phyloP scores from a whole-genome alignment of 1,140 invertebrate genomes.

The Euglossa dilemma region DNA sequence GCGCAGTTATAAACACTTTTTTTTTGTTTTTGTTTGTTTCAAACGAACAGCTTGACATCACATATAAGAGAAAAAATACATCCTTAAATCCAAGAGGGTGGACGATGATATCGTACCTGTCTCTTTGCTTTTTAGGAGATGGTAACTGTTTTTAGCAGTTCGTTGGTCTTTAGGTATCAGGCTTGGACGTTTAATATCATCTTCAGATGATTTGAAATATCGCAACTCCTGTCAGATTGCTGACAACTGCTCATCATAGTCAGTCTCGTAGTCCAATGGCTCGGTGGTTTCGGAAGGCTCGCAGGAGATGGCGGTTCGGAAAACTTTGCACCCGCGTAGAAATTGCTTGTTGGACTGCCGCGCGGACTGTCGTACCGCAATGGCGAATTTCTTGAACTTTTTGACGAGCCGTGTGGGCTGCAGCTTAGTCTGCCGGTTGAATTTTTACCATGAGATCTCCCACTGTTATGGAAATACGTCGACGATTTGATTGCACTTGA shows the following conservation, averaged over 20 bases:
- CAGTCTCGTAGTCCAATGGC: conserved; percentile 80
- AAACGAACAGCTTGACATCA: conserved; percentile 48
- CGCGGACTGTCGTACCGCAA: conserved; percentile 71
- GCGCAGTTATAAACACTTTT: conserved; percentile 49
- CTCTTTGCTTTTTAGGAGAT: conserved; percentile 30
- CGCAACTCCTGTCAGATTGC: conserved; percentile 67
- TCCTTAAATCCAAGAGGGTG: conserved; percentile 25
- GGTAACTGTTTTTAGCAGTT: conserved; percentile 40
- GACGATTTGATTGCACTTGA: conserved; percentile 65
- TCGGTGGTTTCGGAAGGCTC: conserved; percentile 84
- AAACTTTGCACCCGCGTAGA: conserved; percentile 86
- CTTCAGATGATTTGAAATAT: conserved; percentile 83
- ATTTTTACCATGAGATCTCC: conserved; percentile 43
- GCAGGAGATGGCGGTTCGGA: conserved; percentile 85
- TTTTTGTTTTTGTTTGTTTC: conserved; percentile 3
- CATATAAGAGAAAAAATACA: conserved; percentile 35
- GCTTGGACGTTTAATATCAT: conserved; percentile 84
- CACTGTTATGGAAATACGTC: conserved; percentile 60
- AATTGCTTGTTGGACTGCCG: conserved; percentile 79
- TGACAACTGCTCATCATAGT: conserved; percentile 69
- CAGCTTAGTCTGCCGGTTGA: conserved; percentile 69
- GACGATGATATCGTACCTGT: conserved; percentile 54
- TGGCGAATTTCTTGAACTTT: conserved; percentile 68
- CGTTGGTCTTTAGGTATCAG: conserved; percentile 74
- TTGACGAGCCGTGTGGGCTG: conserved; percentile 70